Percentiles rank a stretch among this genome's conserved stretches.
Evolutionary conservation across 2,113 vertebrate genomes (phyloP).

Genomic region (Aepyceros melampus): DNA sequence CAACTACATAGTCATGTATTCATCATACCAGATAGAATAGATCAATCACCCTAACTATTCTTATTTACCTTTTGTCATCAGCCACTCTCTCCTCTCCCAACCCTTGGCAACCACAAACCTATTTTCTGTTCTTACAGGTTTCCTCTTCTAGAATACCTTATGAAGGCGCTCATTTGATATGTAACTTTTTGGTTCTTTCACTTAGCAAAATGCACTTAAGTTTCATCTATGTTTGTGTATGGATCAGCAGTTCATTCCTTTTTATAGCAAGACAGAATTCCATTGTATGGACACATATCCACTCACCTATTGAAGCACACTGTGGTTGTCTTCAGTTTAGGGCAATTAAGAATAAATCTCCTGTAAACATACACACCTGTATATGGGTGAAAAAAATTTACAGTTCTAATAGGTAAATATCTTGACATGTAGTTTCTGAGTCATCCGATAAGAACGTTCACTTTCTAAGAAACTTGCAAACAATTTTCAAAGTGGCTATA

Average conservation of each 20-base stretch:
- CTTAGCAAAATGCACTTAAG: background rate
- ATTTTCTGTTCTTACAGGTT: background rate
- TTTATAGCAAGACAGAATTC: background rate
- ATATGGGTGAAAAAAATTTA: background rate
- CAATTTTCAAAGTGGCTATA: background rate
- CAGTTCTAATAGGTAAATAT: background rate
- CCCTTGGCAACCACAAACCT: background rate
- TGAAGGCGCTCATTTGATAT: background rate
- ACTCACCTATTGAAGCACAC: background rate
- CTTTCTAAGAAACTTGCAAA: background rate
- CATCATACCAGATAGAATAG: background rate
- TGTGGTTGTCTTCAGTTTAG: background rate
- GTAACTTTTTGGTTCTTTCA: background rate
- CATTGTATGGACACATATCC: background rate
- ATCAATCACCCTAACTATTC: background rate
- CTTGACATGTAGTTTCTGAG: background rate
- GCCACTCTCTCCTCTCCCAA: background rate
- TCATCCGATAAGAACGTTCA: background rate
- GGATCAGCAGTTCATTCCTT: background rate
- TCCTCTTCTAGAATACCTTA: background rate
- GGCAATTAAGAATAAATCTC: background rate
- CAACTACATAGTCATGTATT: background rate
- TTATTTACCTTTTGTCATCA: background rate
- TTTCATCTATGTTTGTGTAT: background rate
- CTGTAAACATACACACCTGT: background rate